Percentiles rank a stretch among this genome's conserved stretches.
phyloP scores from a whole-genome alignment of 2,113 vertebrate species.

The Gallinago paraguaiae region DNA sequence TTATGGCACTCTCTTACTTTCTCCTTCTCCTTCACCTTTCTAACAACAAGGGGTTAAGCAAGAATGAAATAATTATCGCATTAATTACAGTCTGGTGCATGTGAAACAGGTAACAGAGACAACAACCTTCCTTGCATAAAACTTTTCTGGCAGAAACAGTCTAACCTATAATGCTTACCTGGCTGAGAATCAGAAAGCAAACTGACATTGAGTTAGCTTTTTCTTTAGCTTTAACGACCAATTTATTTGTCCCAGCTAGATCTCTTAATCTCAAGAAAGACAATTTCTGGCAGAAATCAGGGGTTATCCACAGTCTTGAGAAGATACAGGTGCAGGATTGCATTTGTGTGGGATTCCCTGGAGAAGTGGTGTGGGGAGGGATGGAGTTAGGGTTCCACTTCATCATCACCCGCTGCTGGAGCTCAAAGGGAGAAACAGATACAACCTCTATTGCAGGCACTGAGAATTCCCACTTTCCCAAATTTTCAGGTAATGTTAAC shows the following conservation, averaged over 20 bases:
- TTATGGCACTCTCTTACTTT: neutral
- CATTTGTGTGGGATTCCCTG: neutral
- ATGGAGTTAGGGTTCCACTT: neutral
- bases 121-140: neutral
- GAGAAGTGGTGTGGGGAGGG: neutral
- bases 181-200: neutral
- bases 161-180: neutral
- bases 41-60: neutral
- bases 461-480: neutral
- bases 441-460: neutral
- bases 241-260: neutral
- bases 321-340: neutral
- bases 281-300: neutral
- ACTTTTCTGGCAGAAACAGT: neutral
- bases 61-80: neutral
- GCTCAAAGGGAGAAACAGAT: neutral
- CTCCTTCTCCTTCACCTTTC: neutral
- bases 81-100: neutral
- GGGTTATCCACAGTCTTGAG: neutral
- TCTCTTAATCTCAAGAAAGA: neutral
- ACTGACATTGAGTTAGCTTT: neutral
- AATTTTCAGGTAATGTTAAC: neutral
- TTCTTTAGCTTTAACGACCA: neutral
- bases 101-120: neutral
- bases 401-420: neutral